Evolutionary conservation across 2,797 vertebrate genomes (phyloP).

Genomic region (Heliangelus exortis): DNA sequence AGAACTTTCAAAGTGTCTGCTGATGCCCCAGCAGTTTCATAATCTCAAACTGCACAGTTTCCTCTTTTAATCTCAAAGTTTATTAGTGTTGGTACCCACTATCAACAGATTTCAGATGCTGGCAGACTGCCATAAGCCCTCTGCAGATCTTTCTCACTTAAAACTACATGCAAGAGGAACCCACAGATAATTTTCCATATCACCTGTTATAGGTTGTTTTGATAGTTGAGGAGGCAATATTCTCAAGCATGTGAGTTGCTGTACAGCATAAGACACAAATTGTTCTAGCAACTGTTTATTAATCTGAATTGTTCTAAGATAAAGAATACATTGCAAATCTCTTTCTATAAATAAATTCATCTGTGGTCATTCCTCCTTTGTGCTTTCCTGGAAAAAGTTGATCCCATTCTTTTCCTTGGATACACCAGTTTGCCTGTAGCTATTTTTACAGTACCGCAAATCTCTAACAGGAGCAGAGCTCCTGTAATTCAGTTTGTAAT

Average conservation of each 20-base stretch:
- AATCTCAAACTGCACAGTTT: background rate
- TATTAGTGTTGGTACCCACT: background rate
- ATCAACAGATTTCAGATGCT: background rate
- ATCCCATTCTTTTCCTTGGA: background rate
- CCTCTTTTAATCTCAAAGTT: background rate
- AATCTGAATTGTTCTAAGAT: background rate
- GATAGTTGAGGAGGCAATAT: background rate
- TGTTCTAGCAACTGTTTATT: background rate
- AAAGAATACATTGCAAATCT: background rate
- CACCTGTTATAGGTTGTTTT: background rate
- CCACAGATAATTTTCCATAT: background rate
- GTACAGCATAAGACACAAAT: background rate
- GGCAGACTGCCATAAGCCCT: background rate
- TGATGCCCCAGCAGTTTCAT: background rate
- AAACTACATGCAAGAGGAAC: background rate
- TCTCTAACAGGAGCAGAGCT: background rate
- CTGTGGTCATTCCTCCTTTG: background rate
- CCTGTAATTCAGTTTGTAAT: background rate
- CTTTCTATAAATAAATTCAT: background rate
- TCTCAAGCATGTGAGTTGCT: background rate
- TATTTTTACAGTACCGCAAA: background rate
- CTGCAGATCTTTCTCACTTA: background rate
- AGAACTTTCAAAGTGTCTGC: background rate
- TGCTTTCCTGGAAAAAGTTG: background rate
- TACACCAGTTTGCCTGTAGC: background rate